Evolutionary conservation across 1,140 invertebrate genomes (phyloP), one percentile per base, ranked within the genome.

Genomic region (Drosophila murphyi): DNA sequence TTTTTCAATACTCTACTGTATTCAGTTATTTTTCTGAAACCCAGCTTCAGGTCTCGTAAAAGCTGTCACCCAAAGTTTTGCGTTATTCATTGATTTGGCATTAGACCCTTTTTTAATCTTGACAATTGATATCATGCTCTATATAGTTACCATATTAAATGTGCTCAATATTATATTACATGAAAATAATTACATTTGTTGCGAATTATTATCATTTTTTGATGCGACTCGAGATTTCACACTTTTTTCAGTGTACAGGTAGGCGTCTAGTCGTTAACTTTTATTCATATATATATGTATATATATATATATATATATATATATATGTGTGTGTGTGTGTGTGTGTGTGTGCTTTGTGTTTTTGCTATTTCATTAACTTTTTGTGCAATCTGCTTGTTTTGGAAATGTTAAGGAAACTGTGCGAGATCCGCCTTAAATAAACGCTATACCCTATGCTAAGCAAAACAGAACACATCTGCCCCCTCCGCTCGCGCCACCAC

Each of bases 301-400:
- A n/a, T n/a, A n/a, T 41, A 20, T 35, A 8, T 54, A 20, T 32
- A 7, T 45, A 28, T 57, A 48, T 59, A n/a, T n/a, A n/a, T 41
- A 20, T 35, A 8, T 54, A 20, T 32, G 4, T 45, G n/a, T 57
- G 35, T 28, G n/a, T 37, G 37, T 52, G 47, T 45, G 12, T 28
- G n/a, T 31, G 37, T 52, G 47, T 45, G 12, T 72, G 35, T 59
- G 8, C 12, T 48, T 51, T 62, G 57, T 68, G 70, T 61, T 73
- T 73, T 73, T 59, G 55, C 48, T 60, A 80, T 80, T 88, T 82
- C 79, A 88, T 87, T 80, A 87, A 82, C 72, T 87, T 82, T 82
- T 82, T 87, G 71, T 68, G 5, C 70, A 79, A 32, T 56, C 39
- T 51, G 67, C 75, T 88, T 79, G 83, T 76, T 87, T 74, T 72